phyloP scores from a whole-genome alignment of 2,797 vertebrate genomes.

The Calcarius lapponicus region DNA sequence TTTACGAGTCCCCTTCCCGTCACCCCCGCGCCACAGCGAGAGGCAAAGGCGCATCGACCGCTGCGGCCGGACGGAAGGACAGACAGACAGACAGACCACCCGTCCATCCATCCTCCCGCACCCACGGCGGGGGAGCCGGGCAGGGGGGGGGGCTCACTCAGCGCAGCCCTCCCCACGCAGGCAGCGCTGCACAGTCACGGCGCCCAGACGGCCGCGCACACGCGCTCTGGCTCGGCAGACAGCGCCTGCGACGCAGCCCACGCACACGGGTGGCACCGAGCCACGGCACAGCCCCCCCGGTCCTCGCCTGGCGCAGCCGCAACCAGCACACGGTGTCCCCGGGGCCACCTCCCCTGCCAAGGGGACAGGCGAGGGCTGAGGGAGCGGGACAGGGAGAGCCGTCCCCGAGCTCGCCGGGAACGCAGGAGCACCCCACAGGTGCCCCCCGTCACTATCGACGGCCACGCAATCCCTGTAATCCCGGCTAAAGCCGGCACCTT shows the following conservation, averaged over 20 bases:
- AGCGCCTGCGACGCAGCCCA: slow-evolving; percentile 53
- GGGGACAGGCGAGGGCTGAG: not conserved
- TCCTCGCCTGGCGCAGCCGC: not conserved
- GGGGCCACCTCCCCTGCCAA: not conserved
- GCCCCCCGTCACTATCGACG: not conserved
- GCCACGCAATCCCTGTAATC: slow-evolving; percentile 15
- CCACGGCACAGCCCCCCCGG: not conserved
- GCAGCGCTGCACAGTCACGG: slow-evolving; percentile 36
- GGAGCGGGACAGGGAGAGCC: fast-evolving
- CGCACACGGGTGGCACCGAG: slow-evolving; percentile 23
- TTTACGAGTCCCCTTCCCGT: slow-evolving; percentile 13
- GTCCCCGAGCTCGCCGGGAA: fast-evolving
- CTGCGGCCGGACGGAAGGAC: fast-evolving
- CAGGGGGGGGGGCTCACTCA: no score
- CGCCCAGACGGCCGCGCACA: slow-evolving; percentile 41
- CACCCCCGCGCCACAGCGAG: not conserved
- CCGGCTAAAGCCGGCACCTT: slow-evolving; percentile 24
- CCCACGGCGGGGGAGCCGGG: not conserved
- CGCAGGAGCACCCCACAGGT: not conserved
- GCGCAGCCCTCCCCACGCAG: slow-evolving; percentile 47
- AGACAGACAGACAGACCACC: not conserved
- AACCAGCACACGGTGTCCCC: not conserved
- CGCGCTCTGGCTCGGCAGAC: slow-evolving; percentile 49
- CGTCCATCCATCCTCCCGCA: fast-evolving
- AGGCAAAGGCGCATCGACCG: not conserved